Evolutionary conservation across 2,888 invertebrate species (phyloP), one percentile per base, ranked within the genome.

Genomic region (Pardosa pseudoannulata): DNA sequence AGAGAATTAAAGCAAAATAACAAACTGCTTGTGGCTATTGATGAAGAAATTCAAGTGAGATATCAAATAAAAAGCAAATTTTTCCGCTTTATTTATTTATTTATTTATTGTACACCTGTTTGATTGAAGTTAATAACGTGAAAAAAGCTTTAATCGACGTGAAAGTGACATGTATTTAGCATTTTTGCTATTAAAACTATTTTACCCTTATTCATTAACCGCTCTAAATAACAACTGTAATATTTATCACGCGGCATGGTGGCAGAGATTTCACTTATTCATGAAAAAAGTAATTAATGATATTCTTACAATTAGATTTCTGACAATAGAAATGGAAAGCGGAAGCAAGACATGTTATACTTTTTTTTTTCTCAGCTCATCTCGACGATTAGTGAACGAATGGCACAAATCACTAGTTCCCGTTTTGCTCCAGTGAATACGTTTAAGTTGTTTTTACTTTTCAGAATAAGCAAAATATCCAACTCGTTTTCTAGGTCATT

Each of bases 361-460:
- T 67, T 56, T 23, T 56, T 23, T 56, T 23, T 56, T 56, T 16
- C 31, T 36, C 62, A 68, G 78, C 78, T 67, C 23, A 36, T 72
- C 46, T 65, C n/a, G 31, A 67, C 56, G 78, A 85, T 85, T 85
- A 85, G 62, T 56, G 23, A 19, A 39, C 56, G 83, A 73, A 56
- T 85, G 83, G 78, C 76, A 85, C 83, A 76, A 64, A 85, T 67
- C 68, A 73, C 50, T 72, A 46, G 76, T 23, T 85, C 78, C 29
- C 78, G 78, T 79, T 78, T 78, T 72, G 83, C 67, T 56, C 73
- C 78, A 67, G 7, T 67, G 83, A 68, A 62, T 50, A 32, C 46
- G 68, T 68, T 32, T 19, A 16, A 32, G 28, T 23, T n/a, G 31
- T 36, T 70, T 29, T 64, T 36, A 29, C 32, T 78, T 56, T 71